Percentiles rank a stretch among this genome's conserved stretches.
Conservation (phyloP, 2,113 vertebrate species). For the Bettongia penicillata region DNA sequence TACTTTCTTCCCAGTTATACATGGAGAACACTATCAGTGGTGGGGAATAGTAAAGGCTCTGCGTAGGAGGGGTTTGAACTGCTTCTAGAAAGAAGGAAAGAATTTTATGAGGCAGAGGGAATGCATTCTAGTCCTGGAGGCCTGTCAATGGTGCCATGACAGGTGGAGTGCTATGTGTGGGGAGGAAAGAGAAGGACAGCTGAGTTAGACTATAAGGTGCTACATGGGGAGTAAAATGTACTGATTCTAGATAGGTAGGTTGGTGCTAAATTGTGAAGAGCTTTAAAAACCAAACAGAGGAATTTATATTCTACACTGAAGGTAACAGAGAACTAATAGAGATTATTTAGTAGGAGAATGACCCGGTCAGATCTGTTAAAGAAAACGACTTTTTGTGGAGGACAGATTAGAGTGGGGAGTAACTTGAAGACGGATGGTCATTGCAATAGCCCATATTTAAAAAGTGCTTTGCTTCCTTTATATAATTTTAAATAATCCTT, state of each 20-base stretch:
- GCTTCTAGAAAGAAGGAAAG: background rate
- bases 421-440: background rate
- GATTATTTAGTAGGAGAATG: background rate
- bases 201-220: background rate
- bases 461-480: background rate
- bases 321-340: background rate
- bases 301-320: background rate
- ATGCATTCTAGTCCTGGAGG: background rate
- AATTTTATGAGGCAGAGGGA: background rate
- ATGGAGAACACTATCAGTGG: background rate
- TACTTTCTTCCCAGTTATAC: background rate
- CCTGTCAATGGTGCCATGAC: background rate
- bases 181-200: background rate
- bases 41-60: background rate
- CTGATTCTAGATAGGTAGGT: background rate
- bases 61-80: background rate
- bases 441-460: background rate
- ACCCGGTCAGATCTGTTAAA: background rate
- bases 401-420: background rate
- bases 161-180: background rate
- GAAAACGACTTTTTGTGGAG: background rate
- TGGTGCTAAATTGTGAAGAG: background rate
- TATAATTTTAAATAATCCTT: background rate
- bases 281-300: background rate
- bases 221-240: background rate